Evolutionary conservation across 2,888 invertebrate genomes (phyloP), one percentile per base, ranked within the genome.

Genomic region (Chaitophorus viminalis): DNA sequence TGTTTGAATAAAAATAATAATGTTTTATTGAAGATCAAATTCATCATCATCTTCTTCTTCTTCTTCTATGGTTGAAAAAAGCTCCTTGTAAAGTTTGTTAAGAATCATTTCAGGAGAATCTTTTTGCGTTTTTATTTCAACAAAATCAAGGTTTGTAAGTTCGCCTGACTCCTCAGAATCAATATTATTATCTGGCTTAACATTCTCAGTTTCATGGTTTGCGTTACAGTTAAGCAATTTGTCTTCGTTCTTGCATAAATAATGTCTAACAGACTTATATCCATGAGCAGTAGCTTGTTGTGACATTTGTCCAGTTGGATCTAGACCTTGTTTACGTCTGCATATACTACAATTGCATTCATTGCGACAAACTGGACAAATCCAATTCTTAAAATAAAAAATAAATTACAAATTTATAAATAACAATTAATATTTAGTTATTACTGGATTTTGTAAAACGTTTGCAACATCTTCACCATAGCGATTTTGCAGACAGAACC

Each of bases 391-490:
- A 39, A 31, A 60, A n/a, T 52, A 70, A 86, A 54, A 21, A 1
- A 54, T 1, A 36, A 9, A 9, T 46, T 9, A 46, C 46, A 54
- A 54, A 21, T 17, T 21, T 21, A 21, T 54, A 18, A 17, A 46
- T 21, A 2, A 54, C 3, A 54, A 21, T 54, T 21, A 54, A 4
- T 21, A 21, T 18, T 54, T 39, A 29, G 2, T n/a, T 60, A 36
- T 74, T 79, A 87, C 87, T 14, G 72, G 79, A 6, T 81, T 74
- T n/a, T 39, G 3, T 31, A 87, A n/a, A 14, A 74, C 87, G 2
- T n/a, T 14, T 1, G 79, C 87, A 74, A 87, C 87, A 46, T 87
- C n/a, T 81, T 87, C 87, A 6, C 87, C 87, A 46, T 87, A 87
- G 65, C 87, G 79, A 17, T 60, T 79, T 0, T 60, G 60, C 11